Conservation (phyloP, 2,113 vertebrate genomes). For the Apodemus sylvaticus region DNA sequence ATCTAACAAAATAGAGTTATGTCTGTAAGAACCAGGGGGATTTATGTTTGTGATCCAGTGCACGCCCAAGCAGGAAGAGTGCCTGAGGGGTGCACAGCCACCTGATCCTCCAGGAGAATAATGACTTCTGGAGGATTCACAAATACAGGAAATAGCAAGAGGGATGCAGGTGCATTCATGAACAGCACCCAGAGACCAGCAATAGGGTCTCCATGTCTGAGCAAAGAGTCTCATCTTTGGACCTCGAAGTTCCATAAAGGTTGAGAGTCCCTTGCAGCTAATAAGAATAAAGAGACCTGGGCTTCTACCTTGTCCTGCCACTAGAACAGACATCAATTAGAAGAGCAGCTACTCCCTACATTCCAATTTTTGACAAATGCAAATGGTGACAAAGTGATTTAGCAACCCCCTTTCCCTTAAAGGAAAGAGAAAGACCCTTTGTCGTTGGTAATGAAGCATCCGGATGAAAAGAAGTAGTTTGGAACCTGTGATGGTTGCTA, state of each 20-base stretch:
- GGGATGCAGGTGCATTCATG: rapidly evolving
- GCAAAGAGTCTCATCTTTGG: neutral
- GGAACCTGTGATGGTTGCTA: neutral
- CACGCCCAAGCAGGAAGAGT: neutral
- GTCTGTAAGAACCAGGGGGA: neutral
- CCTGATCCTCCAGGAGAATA: neutral
- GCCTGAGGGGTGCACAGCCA: no score
- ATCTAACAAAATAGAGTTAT: neutral
- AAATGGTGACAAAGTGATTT: neutral
- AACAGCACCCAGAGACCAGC: neutral
- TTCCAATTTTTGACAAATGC: neutral
- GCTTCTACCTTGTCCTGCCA: neutral
- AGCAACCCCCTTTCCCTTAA: neutral
- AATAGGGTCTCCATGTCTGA: neutral
- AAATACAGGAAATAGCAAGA: neutral
- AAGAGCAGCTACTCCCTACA: neutral
- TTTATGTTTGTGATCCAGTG: neutral
- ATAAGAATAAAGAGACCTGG: neutral
- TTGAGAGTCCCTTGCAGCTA: neutral
- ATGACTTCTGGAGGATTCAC: neutral
- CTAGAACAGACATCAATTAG: neutral
- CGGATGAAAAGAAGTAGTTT: neutral
- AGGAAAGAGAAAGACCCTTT: neutral
- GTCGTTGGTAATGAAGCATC: neutral
- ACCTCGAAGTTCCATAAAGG: neutral